Percentiles rank a stretch among this genome's conserved stretches.
Evolutionary conservation across 1,140 invertebrate genomes (phyloP).

Genomic region (Plutomurus gul): DNA sequence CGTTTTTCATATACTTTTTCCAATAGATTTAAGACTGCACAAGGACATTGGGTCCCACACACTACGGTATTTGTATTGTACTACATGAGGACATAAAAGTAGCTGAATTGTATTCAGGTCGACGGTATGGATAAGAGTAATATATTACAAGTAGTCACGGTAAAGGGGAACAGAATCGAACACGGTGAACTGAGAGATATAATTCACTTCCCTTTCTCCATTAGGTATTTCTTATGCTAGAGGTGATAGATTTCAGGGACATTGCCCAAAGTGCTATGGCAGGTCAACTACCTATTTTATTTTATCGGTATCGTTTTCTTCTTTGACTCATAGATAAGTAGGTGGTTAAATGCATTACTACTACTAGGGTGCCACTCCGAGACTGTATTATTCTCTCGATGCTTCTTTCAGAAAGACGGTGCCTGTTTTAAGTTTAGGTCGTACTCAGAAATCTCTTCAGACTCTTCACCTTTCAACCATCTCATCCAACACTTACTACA

Average conservation of each 20-base stretch:
- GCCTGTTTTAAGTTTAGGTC: too few species aligned
- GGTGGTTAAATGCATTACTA: too few species aligned
- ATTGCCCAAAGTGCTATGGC: neutral
- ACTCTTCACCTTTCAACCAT: too few species aligned
- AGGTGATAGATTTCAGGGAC: slow-evolving; percentile 2
- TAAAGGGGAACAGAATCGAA: neutral
- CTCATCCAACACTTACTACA: too few species aligned
- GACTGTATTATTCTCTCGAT: too few species aligned
- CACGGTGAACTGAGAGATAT: neutral
- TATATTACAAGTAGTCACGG: too few species aligned
- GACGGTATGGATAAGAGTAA: neutral
- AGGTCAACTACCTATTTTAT: slow-evolving; percentile 10
- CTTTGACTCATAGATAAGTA: too few species aligned
- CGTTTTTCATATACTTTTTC: slow-evolving; percentile 1
- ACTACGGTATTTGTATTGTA: slow-evolving; percentile 3
- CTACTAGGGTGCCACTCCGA: too few species aligned
- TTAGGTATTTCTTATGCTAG: slow-evolving; percentile 22
- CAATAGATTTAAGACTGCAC: too few species aligned
- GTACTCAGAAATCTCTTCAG: too few species aligned
- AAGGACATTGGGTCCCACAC: neutral
- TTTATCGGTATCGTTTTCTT: neutral
- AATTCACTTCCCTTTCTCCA: slow-evolving; percentile 17
- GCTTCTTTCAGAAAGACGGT: too few species aligned
- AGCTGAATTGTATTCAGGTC: neutral
- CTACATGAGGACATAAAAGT: neutral